A percentile compares a stretch with the other conserved stretches of the same genome.
Conservation (phyloP, 2,888 invertebrate genomes). For the Diploptera punctata region DNA sequence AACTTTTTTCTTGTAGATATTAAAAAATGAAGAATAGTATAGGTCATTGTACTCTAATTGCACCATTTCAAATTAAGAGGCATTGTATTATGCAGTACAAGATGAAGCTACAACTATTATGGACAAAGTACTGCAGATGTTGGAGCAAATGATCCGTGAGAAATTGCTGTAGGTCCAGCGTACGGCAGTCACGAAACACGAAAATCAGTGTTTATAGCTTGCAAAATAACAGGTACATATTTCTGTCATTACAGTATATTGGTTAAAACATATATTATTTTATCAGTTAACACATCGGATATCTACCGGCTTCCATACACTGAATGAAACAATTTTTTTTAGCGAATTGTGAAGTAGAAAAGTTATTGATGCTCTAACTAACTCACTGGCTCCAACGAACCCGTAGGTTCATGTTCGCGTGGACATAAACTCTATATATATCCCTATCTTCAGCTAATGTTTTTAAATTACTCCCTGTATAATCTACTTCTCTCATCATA, state of each 20-base stretch:
- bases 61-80: conserved; percentile 8
- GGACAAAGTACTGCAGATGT: not conserved
- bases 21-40: not conserved
- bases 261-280: no score
- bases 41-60: not conserved
- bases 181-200: conserved; percentile 1
- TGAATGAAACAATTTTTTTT: no score
- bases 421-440: no score
- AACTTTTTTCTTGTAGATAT: not conserved
- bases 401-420: no score
- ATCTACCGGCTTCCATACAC: no score
- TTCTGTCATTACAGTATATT: not conserved
- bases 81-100: conserved; percentile 13
- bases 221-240: not conserved
- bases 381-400: no score
- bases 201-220: not conserved
- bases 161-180: not conserved
- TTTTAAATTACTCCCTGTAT: no score
- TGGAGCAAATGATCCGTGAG: conserved; percentile 14
- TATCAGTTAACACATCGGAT: no score
- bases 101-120: conserved; percentile 4
- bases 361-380: no score
- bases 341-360: no score
- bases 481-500: no score
- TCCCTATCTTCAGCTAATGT: no score